Percentiles rank a stretch among this genome's conserved stretches.
Evolutionary conservation across 2,888 invertebrate species (phyloP).

Genomic region (Carpatolechia fugitivella): DNA sequence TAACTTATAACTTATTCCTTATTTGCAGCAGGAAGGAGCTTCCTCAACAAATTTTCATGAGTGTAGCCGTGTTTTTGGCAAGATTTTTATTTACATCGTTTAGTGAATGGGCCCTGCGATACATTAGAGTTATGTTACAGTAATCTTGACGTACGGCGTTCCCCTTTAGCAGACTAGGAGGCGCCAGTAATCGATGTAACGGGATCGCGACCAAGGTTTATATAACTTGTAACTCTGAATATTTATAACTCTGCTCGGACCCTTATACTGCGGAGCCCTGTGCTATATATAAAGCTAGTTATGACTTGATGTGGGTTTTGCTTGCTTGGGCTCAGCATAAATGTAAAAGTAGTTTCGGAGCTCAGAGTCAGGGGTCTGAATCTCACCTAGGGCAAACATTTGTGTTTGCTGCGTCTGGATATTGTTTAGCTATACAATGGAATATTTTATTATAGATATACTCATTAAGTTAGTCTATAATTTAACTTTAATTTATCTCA

Average conservation of each 20-base stretch:
- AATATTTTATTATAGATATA: too few species aligned
- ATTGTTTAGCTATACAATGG: not conserved
- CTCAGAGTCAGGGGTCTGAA: not conserved
- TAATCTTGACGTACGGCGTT: conserved; percentile 7
- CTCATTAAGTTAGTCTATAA: too few species aligned
- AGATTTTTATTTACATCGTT: not conserved
- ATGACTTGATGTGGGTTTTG: not conserved
- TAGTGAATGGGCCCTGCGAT: not conserved
- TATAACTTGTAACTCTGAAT: conserved; percentile 6
- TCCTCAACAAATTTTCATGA: too few species aligned
- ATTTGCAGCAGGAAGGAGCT: too few species aligned
- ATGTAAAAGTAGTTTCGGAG: not conserved
- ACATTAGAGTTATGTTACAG: conserved; percentile 3
- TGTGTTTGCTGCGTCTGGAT: not conserved
- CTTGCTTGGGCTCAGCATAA: not conserved
- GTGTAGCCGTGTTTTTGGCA: not conserved
- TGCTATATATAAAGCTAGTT: too few species aligned
- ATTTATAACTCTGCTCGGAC: not conserved
- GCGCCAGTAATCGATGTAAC: conserved; percentile 18
- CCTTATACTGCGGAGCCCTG: not conserved
- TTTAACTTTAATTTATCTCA: too few species aligned
- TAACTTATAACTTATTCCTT: too few species aligned
- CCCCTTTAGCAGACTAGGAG: conserved; percentile 14
- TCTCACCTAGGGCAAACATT: not conserved
- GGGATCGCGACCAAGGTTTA: not conserved